Base-by-base conservation (phyloP, 2,888 invertebrate species). In the Theodoxus fluviatilis region DNA sequence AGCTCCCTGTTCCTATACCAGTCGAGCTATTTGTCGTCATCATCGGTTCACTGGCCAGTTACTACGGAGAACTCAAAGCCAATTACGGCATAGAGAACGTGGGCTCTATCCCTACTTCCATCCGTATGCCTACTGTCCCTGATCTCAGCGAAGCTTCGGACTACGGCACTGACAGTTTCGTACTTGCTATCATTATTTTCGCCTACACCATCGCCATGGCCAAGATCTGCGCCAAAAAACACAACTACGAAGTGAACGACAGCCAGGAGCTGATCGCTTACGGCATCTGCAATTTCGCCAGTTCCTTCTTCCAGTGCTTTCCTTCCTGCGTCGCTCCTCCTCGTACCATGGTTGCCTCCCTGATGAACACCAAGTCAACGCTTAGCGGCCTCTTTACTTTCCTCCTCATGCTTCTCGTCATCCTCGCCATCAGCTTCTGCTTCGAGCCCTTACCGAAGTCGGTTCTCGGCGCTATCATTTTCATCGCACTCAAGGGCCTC, bases 231-330 rank as follows among this genome's bases (percentile, higher is more conserved):
- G 82, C 87, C 28, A 85, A 87, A 68, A 80, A 85, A 71, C 82
- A 86, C 71, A 82, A 84, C 73, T 87, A 87, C 71, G 81, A 83
- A 52, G 79, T 87, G 6, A 83, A 87, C 61, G 84, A 86, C 71
- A 87, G 86, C 72, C 83, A 87, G 77, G 88, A 89, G 77, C 80
- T 88, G 75, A 78, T 88, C 37, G 87, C 88, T 2, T 84, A 86
- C 70, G 88, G 88, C 1, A 73, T 86, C 74, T 82, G 83, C 74
- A 86, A 88, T 78, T 78, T 83, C 3, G 74, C 83, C 7, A 79
- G 84, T 28, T 79, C 88, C 0, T 87, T 88, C 80, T 84, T 89
- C 71, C 80, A 83, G 33, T 87, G 88, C 67, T 88, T 88, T 72
- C 86, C 86, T 3, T 86, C 86, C 7, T 85, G 87, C 49, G 85